Evolutionary conservation across 2,888 invertebrate genomes (phyloP).

Genomic region (Drosophila nr. perissopoda): DNA sequence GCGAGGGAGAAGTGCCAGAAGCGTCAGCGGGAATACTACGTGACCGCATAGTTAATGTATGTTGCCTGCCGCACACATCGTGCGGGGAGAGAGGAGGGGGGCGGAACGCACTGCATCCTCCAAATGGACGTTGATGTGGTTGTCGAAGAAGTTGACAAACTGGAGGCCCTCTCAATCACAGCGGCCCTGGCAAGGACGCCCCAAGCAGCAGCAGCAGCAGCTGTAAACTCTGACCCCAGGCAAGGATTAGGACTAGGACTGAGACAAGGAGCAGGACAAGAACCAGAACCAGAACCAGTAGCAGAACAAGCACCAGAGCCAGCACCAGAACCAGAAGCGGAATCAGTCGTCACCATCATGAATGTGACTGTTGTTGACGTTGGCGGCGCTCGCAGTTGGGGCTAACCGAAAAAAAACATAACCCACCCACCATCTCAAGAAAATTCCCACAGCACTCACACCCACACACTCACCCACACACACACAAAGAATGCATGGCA

Average conservation of each 20-base stretch:
- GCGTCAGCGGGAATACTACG: conserved; percentile 89
- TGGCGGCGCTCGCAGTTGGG: conserved; percentile 75
- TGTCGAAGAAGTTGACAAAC: conserved; percentile 11
- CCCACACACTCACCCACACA: conserved; percentile 30
- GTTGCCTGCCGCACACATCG: conserved; percentile 51
- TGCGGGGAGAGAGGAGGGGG: not conserved
- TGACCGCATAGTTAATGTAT: conserved; percentile 87
- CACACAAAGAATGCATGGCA: conserved; percentile 23
- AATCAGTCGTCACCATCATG: conserved; percentile 51
- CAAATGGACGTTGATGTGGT: conserved; percentile 37
- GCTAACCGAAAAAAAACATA: conserved; percentile 49
- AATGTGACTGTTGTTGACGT: conserved; percentile 71
- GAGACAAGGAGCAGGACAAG: conserved; percentile 5
- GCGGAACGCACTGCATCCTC: conserved; percentile 26
- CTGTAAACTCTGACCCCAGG: conserved; percentile 33
- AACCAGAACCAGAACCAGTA: conserved; percentile 3
- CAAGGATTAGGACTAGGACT: not conserved
- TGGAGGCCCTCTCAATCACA: conserved; percentile 31
- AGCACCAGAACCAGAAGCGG: conserved; percentile 16
- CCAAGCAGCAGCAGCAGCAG: conserved; percentile 13
- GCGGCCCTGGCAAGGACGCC: conserved; percentile 28
- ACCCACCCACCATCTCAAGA: conserved; percentile 51
- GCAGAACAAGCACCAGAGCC: conserved; percentile 11
- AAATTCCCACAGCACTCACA: conserved; percentile 11
- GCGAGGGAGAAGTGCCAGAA: conserved; percentile 92